Base-by-base conservation (phyloP, 1,140 invertebrate genomes). In the Lepidotrigona ventralis region DNA sequence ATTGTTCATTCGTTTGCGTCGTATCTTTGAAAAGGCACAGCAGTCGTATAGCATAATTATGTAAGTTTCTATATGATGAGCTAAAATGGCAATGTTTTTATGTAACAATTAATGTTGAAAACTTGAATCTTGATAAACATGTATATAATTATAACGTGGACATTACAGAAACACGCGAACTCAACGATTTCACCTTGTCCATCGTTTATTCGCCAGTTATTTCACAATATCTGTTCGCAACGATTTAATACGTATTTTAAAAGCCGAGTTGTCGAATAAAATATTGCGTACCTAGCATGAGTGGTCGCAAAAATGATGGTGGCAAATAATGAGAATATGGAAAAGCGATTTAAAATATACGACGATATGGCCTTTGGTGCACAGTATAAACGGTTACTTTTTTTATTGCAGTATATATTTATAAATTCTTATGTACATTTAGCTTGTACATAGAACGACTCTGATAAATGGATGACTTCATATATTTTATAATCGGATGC, bases 401-500 rank as follows among this genome's bases (percentile, higher is more conserved):
- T 60, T 90, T 79, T 87, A 90, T 87, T 76, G 63, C 84, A 77
- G 46, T 84, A 84, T 79, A 86, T 71, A 83, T 87, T 85, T 46
- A 74, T 80, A 74, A 73, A 85, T 79, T 79, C 75, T 86, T 89
- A 85, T 87, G 86, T 90, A 89, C 80, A 85, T 82, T 60, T 88
- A 90, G 85, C 76, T 85, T 90, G 89, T 90, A 90, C 78, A 90
- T 90, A 90, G 75, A 85, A 71, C 60, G 81, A 83, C 69, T 82
- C 72, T 70, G 71, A 78, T 70, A 77, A 76, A 78, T 83, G 88
- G 86, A 88, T 83, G 80, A 81, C 74, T 89, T 79, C 72, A 63
- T 86, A 83, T 88, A 90, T 90, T 90, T 90, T 90, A 81, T 90
- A 88, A 90, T 81, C 85, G 79, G 84, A 90, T 86, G 85, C 84